Evolutionary conservation across 2,888 invertebrate species (phyloP).

Genomic region (Melipona beecheii): DNA sequence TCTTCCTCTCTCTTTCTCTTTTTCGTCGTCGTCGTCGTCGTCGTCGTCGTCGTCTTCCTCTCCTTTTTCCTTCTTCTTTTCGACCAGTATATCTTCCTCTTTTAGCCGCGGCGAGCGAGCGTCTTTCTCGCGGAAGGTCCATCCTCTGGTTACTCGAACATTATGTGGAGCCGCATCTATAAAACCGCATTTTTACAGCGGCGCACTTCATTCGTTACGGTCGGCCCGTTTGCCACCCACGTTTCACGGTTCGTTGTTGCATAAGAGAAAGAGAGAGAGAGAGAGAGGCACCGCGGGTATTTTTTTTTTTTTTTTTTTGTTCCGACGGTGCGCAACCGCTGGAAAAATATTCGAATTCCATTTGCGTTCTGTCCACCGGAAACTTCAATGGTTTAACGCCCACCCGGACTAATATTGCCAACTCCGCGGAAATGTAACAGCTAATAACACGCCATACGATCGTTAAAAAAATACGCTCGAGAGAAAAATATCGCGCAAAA

Average conservation of each 20-base stretch:
- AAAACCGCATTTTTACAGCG: conserved; percentile 78
- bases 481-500: background rate
- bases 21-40: background rate
- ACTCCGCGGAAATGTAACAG: background rate
- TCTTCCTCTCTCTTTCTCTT: background rate
- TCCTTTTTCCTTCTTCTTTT: background rate
- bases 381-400: conserved; percentile 1
- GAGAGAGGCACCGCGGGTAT: background rate
- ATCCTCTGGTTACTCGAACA: conserved; percentile 73
- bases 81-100: conserved; percentile 10
- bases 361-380: background rate
- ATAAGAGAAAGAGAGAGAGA: conserved; percentile 36
- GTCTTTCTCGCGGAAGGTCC: conserved; percentile 53
- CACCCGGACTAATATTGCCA: background rate
- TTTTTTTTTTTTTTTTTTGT: conserved; percentile 9
- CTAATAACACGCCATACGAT: background rate
- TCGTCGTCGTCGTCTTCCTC: background rate
- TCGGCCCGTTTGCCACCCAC: conserved; percentile 71
- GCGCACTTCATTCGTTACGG: conserved; percentile 77
- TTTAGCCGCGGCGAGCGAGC: conserved; percentile 13
- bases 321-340: conserved; percentile 11
- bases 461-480: background rate
- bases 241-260: conserved; percentile 68
- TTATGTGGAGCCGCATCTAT: conserved; percentile 74
- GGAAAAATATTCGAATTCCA: conserved; percentile 30